Evolutionary conservation across 2,797 vertebrate genomes (phyloP).

Genomic region (Jordanella pulchra): DNA sequence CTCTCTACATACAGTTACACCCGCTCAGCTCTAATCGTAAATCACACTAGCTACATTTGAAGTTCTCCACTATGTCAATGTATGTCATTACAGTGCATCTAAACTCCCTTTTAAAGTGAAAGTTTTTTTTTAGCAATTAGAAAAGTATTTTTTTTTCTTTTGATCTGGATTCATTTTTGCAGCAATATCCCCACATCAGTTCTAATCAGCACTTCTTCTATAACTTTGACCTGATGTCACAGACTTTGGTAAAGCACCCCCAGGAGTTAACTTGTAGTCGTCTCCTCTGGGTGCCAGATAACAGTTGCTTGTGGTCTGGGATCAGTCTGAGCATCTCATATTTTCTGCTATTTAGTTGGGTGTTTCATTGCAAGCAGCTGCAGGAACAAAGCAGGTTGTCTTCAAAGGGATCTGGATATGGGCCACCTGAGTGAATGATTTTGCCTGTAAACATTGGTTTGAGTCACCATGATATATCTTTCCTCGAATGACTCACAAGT

Average conservation of each 20-base stretch:
- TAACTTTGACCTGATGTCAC: slow-evolving; percentile 14
- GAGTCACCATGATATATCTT: slow-evolving; percentile 46
- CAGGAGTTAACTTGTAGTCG: slow-evolving; percentile 16
- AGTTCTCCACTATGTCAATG: not conserved
- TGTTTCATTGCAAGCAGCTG: slow-evolving; percentile 57
- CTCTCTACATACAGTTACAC: no score
- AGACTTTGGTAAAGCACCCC: slow-evolving; percentile 23
- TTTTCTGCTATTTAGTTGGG: slow-evolving; percentile 45
- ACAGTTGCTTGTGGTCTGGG: slow-evolving; percentile 28
- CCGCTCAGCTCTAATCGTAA: no score
- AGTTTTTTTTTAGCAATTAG: not conserved
- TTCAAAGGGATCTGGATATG: slow-evolving; percentile 55
- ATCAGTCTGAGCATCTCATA: slow-evolving; percentile 47
- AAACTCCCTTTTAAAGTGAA: not conserved
- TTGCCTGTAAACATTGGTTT: slow-evolving; percentile 48
- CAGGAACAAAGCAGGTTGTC: slow-evolving; percentile 53
- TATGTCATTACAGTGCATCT: not conserved
- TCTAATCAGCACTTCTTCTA: slow-evolving; percentile 18
- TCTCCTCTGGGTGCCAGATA: slow-evolving; percentile 32
- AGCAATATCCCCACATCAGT: slow-evolving; percentile 6
- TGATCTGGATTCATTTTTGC: slow-evolving; percentile 7
- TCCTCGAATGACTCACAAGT: slow-evolving; percentile 52
- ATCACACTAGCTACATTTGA: no score
- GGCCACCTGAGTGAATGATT: slow-evolving; percentile 54
- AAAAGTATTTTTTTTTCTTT: no score